Base-by-base conservation (phyloP, 2,797 vertebrate genomes). In the Neomorphus geoffroyi region DNA sequence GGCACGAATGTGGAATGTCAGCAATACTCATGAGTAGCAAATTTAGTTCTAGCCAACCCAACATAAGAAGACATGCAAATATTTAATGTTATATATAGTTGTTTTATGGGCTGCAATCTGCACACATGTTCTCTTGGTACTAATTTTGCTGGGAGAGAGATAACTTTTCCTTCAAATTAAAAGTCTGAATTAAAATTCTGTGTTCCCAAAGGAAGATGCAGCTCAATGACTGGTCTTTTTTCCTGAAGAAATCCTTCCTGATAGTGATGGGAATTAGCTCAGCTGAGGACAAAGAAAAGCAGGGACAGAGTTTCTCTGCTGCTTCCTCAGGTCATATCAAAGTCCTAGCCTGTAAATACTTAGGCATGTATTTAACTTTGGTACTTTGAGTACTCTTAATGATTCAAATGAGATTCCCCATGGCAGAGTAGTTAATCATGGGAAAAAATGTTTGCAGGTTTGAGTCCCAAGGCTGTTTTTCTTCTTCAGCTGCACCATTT, bases 31-130 rank as follows among this genome's bases (percentile, higher is more conserved):
- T 37, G 80, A 94, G 96, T 54, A 95, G 86, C 88, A 93, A 94
- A 90, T 62, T 90, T 90, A 91, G 80, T 95, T 92, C 74, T 88
- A 92, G 92, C 92, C 92, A 97, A 94, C 67, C 57, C 91, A 90
- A 75, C 85, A 62, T 84, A 86, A 86, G 85, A 95, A 93, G 86
- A 96, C 88, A 92, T 53, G 72, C 90, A 90, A 92, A 96, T 94
- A 96, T 93, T 96, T 85, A 72, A 85, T 6, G 2, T 92, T 92
- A 80, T 87, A 60, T 78, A 39, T 61, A 58, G 45, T 71, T 80
- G 50, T 61, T 87, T 88, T 91, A 91, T 46, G 27, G 83, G 71
- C 60, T 78, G 45, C 43, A 78, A n/a, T 85, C 57, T 46, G 69
- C 53, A 71, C 67, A 82, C 3, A 1, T 51, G 18, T 73, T 94